A percentile compares a stretch with the other conserved stretches of the same genome.
These are phyloP conservation scores for Taurulus bubalis DNA, from an alignment of 2,113 vertebrate genomes.

Conservation along the genomic window DNA sequence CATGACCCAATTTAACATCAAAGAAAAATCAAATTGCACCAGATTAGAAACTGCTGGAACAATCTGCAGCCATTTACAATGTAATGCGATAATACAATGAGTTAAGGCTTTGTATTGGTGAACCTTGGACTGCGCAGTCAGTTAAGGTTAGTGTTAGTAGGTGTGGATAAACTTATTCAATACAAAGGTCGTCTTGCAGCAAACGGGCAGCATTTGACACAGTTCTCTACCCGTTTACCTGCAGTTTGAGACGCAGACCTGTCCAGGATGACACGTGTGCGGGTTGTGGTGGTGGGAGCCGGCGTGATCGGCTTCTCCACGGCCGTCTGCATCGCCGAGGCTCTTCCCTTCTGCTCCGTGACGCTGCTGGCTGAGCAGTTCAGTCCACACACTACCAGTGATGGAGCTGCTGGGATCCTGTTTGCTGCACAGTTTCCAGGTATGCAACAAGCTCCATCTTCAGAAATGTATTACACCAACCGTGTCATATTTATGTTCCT, in stretches of 20 bases:
- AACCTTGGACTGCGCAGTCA: slow-evolving; percentile 3
- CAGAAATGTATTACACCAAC: not conserved
- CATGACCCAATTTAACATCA: not conserved
- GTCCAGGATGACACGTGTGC: slow-evolving; percentile 59
- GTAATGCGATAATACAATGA: not conserved
- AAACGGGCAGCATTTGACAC: not conserved
- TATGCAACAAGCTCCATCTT: slow-evolving; percentile 52
- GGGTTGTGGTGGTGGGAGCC: slow-evolving; percentile 87
- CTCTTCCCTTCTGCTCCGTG: slow-evolving; percentile 83
- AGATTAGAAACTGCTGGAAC: not conserved
- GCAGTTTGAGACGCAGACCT: not conserved
- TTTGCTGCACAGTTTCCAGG: slow-evolving; percentile 86
- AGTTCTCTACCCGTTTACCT: not conserved
- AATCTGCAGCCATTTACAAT: not conserved
- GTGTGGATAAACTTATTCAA: slow-evolving; percentile 1
- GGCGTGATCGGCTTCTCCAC: slow-evolving; percentile 92
- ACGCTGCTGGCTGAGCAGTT: slow-evolving; percentile 88
- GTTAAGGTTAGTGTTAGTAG: not conserved
- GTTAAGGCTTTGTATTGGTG: not conserved
- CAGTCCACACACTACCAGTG: slow-evolving; percentile 90
- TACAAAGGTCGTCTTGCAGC: not conserved
- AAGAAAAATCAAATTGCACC: not conserved
- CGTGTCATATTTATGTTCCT: not conserved
- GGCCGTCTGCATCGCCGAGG: slow-evolving; percentile 84
- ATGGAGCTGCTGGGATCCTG: slow-evolving; percentile 92